phyloP scores from a whole-genome alignment of 1,140 invertebrate genomes.

The Ephestia elutella region DNA sequence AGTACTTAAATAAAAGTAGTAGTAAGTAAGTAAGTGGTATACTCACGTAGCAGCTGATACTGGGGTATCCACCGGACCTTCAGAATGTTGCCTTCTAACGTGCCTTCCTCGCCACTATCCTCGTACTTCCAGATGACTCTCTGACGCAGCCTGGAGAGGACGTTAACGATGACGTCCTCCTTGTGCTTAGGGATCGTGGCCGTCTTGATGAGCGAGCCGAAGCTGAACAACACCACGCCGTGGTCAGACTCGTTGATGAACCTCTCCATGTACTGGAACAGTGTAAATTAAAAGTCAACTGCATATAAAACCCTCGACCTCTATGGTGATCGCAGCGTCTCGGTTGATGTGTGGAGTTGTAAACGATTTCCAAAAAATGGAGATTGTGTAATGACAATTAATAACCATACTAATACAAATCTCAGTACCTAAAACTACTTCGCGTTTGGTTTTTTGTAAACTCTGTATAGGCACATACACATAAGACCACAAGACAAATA shows the following conservation, averaged over 20 bases:
- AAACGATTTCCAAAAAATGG: too few relatives aligned
- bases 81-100: conserved; percentile 52
- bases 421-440: too few relatives aligned
- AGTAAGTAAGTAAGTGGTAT: not conserved
- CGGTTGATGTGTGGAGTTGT: too few relatives aligned
- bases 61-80: conserved; percentile 79
- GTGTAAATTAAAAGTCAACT: conserved; percentile 11
- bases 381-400: too few relatives aligned
- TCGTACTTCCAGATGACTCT: conserved; percentile 82
- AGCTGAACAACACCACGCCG: conserved; percentile 79
- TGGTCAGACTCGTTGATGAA: conserved; percentile 78
- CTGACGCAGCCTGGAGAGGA: conserved; percentile 74
- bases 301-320: too few relatives aligned
- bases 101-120: conserved; percentile 59
- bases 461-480: too few relatives aligned
- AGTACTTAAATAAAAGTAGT: too few relatives aligned
- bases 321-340: too few relatives aligned
- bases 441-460: too few relatives aligned
- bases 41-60: conserved; percentile 75
- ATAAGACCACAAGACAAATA: too few relatives aligned
- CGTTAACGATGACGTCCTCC: conserved; percentile 65
- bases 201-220: conserved; percentile 78
- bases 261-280: conserved; percentile 76
- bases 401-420: too few relatives aligned
- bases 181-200: conserved; percentile 64